phyloP scores from a whole-genome alignment of 2,888 invertebrate species.

The Anaspis maculata region DNA sequence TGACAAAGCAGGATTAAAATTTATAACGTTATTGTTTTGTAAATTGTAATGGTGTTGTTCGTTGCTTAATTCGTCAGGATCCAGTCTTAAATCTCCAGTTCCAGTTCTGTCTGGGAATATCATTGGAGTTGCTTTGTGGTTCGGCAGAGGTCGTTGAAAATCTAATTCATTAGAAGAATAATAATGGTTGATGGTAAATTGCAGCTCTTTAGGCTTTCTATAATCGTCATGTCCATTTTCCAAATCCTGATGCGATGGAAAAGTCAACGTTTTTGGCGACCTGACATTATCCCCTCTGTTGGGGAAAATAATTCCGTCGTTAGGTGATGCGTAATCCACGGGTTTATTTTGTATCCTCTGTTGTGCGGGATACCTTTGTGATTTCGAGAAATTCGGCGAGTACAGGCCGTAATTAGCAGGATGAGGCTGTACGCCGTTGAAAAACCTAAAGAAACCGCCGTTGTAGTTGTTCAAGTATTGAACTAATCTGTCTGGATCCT shows the following conservation, averaged over 20 bases:
- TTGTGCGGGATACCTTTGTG: conserved; percentile 7
- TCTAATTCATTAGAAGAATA: conserved; percentile 20
- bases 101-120: conserved; percentile 49
- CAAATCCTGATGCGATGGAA: conserved; percentile 15
- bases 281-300: conserved; percentile 3
- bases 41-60: conserved; percentile 11
- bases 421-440: conserved; percentile 47
- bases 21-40: conserved; percentile 10
- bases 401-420: conserved; percentile 24
- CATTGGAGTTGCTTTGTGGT: conserved; percentile 31
- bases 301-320: conserved; percentile 5
- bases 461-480: conserved; percentile 78
- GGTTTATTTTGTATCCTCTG: conserved; percentile 13
- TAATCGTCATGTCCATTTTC: conserved; percentile 8
- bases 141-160: conserved; percentile 30
- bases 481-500: conserved; percentile 61
- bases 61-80: conserved; percentile 31
- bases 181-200: conserved; percentile 14
- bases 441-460: conserved; percentile 77
- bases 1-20: conserved; percentile 6
- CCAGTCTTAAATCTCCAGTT: conserved; percentile 45
- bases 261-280: conserved; percentile 15
- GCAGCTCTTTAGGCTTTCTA: conserved; percentile 20
- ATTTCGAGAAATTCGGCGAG: conserved; percentile 6
- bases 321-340: conserved; percentile 9